These are phyloP conservation scores for Dryobota labecula DNA, from an alignment of 2,888 invertebrate genomes.

Conservation along the genomic window DNA sequence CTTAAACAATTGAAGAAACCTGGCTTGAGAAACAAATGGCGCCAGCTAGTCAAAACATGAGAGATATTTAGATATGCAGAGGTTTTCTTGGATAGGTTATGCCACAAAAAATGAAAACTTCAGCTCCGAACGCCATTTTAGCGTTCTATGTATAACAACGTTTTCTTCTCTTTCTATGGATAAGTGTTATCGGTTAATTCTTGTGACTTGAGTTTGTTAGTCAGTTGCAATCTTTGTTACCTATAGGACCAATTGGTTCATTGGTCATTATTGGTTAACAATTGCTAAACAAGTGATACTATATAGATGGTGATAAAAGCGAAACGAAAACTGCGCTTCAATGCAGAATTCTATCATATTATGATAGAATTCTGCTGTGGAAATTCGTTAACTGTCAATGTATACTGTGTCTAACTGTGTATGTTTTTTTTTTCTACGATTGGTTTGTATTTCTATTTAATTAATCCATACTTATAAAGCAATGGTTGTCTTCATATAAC, in stretches of 20 bases:
- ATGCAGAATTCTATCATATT: too few relatives aligned
- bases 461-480: neutral
- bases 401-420: neutral
- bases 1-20: constrained; percentile 49
- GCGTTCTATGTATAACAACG: neutral
- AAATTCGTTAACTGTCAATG: neutral
- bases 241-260: neutral
- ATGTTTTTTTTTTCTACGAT: neutral
- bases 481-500: neutral
- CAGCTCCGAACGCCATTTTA: too few relatives aligned
- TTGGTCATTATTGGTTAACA: neutral
- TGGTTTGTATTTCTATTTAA: neutral
- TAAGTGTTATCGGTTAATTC: neutral
- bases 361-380: neutral
- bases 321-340: neutral
- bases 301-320: neutral
- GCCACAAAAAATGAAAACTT: neutral
- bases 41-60: constrained; percentile 38
- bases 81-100: neutral
- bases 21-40: constrained; percentile 47
- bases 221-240: neutral
- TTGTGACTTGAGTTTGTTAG: neutral
- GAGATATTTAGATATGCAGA: constrained; percentile 6
- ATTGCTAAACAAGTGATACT: neutral
- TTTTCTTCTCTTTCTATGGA: neutral